These are phyloP conservation scores for Druon quercuslanigerum DNA, from an alignment of 1,140 invertebrate genomes.

Conservation along the genomic window DNA sequence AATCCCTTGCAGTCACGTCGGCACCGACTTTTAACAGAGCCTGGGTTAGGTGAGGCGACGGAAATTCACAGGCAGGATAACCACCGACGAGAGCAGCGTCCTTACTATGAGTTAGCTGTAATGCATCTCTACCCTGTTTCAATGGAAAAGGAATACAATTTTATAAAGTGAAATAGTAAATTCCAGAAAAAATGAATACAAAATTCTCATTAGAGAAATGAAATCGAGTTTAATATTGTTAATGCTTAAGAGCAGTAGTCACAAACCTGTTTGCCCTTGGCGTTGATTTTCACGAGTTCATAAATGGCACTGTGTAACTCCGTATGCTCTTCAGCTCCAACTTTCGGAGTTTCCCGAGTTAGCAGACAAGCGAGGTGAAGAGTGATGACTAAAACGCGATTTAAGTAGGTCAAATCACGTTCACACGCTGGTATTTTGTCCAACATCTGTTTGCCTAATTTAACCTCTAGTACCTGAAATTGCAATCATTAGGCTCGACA, in stretches of 20 bases:
- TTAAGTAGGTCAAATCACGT: slow-evolving; percentile 85
- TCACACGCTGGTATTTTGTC: slow-evolving; percentile 79
- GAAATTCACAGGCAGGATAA: slow-evolving; percentile 86
- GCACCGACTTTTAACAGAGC: slow-evolving; percentile 90
- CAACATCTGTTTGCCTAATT: slow-evolving; percentile 70
- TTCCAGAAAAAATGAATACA: background rate
- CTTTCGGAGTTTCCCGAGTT: slow-evolving; percentile 77
- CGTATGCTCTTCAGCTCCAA: slow-evolving; percentile 75
- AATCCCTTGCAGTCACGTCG: slow-evolving; percentile 84
- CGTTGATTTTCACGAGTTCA: slow-evolving; percentile 86
- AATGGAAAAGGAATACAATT: slow-evolving; percentile 26
- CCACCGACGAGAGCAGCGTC: slow-evolving; percentile 78
- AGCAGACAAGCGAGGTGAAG: slow-evolving; percentile 87
- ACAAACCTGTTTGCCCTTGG: slow-evolving; percentile 71
- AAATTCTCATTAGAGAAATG: no score
- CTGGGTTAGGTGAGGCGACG: slow-evolving; percentile 83
- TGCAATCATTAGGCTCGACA: slow-evolving; percentile 34
- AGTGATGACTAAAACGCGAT: slow-evolving; percentile 90
- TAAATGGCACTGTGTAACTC: slow-evolving; percentile 81
- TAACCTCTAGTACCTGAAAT: slow-evolving; percentile 74
- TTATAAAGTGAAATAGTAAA: background rate
- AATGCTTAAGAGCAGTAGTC: background rate
- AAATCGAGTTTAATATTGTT: no score
- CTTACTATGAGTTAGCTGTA: slow-evolving; percentile 88
- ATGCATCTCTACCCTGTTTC: slow-evolving; percentile 83